Evolutionary conservation across 2,113 vertebrate genomes (phyloP).

Genomic region (Lepisosteus oculatus): DNA sequence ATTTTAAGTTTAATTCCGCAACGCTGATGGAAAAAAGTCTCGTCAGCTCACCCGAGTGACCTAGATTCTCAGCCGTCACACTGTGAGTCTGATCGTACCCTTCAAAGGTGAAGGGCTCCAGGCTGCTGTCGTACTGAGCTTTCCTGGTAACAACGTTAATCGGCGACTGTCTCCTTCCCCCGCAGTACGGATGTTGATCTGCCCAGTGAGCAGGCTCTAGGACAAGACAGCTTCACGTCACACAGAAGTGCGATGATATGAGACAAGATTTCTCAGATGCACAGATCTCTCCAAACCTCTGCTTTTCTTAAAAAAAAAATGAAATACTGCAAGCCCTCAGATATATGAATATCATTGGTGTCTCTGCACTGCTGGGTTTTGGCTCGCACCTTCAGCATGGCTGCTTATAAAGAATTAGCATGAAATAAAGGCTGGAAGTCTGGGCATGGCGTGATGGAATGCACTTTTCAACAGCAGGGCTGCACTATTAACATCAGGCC

Average conservation of each 20-base stretch:
- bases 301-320: not conserved
- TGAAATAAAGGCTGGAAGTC: no score
- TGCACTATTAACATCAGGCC: no score
- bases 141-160: slow-evolving; percentile 75
- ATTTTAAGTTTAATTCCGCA: no score
- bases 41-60: slow-evolving; percentile 69
- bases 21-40: no score
- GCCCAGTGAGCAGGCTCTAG: slow-evolving; percentile 71
- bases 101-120: slow-evolving; percentile 64
- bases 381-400: no score
- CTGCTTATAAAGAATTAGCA: no score
- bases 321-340: not conserved
- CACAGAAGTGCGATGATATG: not conserved
- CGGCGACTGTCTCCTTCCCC: slow-evolving; percentile 71
- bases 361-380: not conserved
- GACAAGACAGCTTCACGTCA: slow-evolving; percentile 12
- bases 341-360: not conserved
- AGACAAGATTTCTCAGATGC: no score
- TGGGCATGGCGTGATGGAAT: no score
- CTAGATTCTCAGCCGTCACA: slow-evolving; percentile 65
- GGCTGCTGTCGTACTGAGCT: slow-evolving; percentile 35
- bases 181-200: slow-evolving; percentile 34
- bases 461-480: no score
- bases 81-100: slow-evolving; percentile 60
- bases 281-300: no score